Evolutionary conservation across 1,140 invertebrate species (phyloP).

Genomic region (Heliconius himera): DNA sequence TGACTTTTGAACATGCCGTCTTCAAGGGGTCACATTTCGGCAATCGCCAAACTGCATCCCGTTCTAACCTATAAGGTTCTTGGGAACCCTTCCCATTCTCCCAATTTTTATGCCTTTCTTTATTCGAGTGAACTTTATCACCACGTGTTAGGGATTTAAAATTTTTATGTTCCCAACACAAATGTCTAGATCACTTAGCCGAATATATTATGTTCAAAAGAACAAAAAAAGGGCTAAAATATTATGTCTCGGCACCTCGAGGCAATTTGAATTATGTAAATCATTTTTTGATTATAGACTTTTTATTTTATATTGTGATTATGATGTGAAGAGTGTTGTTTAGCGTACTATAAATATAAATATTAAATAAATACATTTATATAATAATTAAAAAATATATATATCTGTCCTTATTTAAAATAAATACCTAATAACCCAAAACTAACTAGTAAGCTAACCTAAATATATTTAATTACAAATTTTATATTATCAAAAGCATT

Average conservation of each 20-base stretch:
- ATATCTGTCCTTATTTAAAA: no score
- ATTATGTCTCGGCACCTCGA: constrained; percentile 63
- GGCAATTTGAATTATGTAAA: constrained; percentile 75
- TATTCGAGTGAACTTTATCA: constrained; percentile 57
- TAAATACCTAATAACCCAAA: background rate
- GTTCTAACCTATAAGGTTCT: constrained; percentile 44
- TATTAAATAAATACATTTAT: background rate
- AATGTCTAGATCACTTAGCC: constrained; percentile 60
- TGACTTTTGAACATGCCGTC: constrained; percentile 68
- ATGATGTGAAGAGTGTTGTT: background rate
- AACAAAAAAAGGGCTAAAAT: constrained; percentile 71
- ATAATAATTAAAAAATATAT: no score
- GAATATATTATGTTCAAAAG: constrained; percentile 72
- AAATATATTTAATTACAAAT: background rate
- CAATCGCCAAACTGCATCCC: constrained; percentile 69
- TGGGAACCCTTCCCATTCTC: constrained; percentile 64
- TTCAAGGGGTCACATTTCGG: constrained; percentile 79
- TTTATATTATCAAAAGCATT: background rate
- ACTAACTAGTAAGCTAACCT: background rate
- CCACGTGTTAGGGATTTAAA: constrained; percentile 54
- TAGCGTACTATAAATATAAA: background rate
- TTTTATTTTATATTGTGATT: constrained; percentile 32
- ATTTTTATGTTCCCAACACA: constrained; percentile 48
- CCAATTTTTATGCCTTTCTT: constrained; percentile 9
- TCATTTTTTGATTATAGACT: constrained; percentile 70